Evolutionary conservation across 2,797 vertebrate species (phyloP).

Genomic region (Steatocranus sp.): DNA sequence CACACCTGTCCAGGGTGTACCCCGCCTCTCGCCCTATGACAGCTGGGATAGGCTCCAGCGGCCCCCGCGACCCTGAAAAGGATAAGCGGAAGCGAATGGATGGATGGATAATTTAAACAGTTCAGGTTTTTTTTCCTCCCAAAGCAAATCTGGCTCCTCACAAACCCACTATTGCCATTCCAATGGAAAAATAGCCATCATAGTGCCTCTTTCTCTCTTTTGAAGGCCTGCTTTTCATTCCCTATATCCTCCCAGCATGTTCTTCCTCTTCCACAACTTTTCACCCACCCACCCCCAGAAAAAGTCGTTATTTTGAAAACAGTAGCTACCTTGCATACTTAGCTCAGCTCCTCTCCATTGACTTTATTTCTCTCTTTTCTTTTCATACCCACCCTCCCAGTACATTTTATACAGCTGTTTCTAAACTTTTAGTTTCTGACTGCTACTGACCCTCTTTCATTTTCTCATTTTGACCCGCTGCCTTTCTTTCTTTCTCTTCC

Average conservation of each 20-base stretch:
- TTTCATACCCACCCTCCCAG: background rate
- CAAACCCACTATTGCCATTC: background rate
- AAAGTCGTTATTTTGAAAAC: constrained; percentile 4
- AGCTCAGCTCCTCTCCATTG: background rate
- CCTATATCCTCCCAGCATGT: background rate
- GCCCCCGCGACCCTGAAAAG: too few relatives aligned
- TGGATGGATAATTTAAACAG: background rate
- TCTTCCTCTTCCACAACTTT: background rate
- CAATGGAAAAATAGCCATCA: background rate
- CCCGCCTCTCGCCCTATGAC: too few relatives aligned
- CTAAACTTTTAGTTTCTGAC: background rate
- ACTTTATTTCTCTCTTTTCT: background rate
- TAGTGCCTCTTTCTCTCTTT: background rate
- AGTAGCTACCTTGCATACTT: background rate
- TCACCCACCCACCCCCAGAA: background rate
- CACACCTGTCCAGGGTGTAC: too few relatives aligned
- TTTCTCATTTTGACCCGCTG: background rate
- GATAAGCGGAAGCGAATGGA: too few relatives aligned
- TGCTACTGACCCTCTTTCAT: background rate
- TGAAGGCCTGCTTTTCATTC: background rate
- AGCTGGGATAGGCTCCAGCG: too few relatives aligned
- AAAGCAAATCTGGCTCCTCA: background rate
- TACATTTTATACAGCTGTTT: background rate
- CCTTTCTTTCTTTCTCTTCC: background rate
- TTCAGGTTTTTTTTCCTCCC: background rate